Evolutionary conservation across 2,888 invertebrate species (phyloP).

Genomic region (Diarsia dahlii): DNA sequence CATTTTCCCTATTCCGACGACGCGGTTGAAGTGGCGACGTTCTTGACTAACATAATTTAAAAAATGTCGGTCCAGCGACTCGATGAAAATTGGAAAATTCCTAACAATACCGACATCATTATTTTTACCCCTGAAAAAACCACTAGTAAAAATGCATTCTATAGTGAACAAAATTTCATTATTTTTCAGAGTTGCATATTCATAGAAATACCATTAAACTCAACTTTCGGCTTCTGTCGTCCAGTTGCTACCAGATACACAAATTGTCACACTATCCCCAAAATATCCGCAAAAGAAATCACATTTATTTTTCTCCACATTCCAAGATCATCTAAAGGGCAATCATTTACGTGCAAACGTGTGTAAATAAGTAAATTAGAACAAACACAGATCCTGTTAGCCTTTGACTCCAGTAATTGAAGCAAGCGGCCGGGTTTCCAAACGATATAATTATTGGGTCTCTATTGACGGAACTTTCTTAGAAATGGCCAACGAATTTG

Average conservation of each 20-base stretch:
- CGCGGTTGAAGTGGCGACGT: too few species aligned
- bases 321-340: not conserved
- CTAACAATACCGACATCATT: not conserved
- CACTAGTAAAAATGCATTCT: not conserved
- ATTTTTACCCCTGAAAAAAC: not conserved
- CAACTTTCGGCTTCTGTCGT: not conserved
- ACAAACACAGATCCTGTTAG: conserved; percentile 39
- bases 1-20: too few species aligned
- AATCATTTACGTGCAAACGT: not conserved
- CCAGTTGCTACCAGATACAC: not conserved
- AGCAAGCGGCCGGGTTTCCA: conserved; percentile 41
- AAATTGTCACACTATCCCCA: not conserved
- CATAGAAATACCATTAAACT: not conserved
- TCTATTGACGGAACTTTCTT: conserved; percentile 49
- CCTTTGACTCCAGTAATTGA: conserved; percentile 48
- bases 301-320: not conserved
- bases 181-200: not conserved
- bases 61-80: too few species aligned
- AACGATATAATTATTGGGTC: conserved; percentile 60
- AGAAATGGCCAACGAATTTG: conserved; percentile 50
- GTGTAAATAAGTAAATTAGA: conserved; percentile 44
- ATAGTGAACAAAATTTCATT: not conserved
- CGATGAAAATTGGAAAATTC: too few species aligned
- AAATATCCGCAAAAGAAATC: not conserved
- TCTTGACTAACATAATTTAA: too few species aligned